phyloP scores from a whole-genome alignment of 2,113 vertebrate genomes.

The Kryptolebias marmoratus region DNA sequence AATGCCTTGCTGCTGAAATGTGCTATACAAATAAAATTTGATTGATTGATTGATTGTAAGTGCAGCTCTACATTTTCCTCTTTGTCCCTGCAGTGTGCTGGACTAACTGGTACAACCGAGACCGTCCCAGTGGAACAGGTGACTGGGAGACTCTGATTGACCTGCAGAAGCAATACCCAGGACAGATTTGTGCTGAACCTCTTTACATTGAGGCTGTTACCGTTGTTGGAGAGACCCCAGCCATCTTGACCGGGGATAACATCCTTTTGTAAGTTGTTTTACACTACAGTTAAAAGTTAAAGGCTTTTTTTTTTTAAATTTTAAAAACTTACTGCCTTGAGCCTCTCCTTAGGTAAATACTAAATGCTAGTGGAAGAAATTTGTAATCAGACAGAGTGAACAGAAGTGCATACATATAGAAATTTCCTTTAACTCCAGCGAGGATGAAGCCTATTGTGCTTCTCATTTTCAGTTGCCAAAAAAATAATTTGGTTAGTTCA shows the following conservation, averaged over 20 bases:
- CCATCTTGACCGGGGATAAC: conserved; percentile 5
- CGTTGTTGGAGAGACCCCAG: conserved; percentile 1
- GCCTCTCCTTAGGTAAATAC: neutral
- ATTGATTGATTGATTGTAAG: no score
- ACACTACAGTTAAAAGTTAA: neutral
- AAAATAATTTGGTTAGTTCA: no score
- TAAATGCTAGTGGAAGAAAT: neutral
- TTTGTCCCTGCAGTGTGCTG: conserved; percentile 50
- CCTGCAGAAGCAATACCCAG: neutral
- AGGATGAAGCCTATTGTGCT: no score
- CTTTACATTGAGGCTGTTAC: conserved; percentile 36
- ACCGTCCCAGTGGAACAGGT: conserved; percentile 23
- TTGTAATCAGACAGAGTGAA: neutral
- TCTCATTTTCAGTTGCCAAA: no score
- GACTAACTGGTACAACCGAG: conserved; percentile 52
- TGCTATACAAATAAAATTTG: no score
- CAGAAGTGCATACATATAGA: neutral
- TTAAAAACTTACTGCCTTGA: no score
- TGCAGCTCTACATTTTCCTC: neutral
- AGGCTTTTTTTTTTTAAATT: neutral
- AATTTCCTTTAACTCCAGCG: neutral
- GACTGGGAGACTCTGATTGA: conserved; percentile 29
- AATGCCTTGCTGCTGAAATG: no score
- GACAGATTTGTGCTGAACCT: conserved; percentile 31
- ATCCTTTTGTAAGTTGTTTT: neutral